phyloP scores from a whole-genome alignment of 2,113 vertebrate species.

The Oriolus oriolus region DNA sequence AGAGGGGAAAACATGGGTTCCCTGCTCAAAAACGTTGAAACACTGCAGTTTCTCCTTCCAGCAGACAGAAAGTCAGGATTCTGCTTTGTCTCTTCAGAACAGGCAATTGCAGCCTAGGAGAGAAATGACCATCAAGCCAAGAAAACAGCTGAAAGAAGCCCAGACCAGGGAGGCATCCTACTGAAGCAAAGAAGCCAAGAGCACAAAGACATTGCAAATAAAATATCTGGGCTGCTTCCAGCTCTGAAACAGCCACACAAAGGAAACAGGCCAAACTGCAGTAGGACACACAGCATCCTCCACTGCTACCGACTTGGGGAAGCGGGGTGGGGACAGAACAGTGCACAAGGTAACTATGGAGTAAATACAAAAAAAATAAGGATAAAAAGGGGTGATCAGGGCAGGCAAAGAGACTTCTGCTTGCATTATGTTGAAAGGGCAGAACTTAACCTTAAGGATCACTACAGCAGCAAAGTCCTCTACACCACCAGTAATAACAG shows the following conservation, averaged over 20 bases:
- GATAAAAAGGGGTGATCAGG: not conserved
- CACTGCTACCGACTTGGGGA: not conserved
- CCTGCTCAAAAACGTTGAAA: not conserved
- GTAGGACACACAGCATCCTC: not conserved
- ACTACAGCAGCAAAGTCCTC: not conserved
- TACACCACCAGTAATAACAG: not conserved
- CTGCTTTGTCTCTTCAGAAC: not conserved
- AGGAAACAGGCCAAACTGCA: not conserved
- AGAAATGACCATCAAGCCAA: not conserved
- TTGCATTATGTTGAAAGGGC: not conserved
- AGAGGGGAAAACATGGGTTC: not conserved
- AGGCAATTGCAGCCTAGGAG: not conserved
- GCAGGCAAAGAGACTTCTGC: not conserved
- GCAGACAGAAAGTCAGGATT: not conserved
- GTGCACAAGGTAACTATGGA: not conserved
- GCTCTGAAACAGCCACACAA: not conserved
- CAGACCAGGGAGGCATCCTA: not conserved
- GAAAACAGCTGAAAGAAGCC: not conserved
- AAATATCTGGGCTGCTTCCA: not conserved
- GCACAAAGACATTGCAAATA: not conserved
- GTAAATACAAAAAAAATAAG: not conserved
- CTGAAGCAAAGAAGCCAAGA: not conserved
- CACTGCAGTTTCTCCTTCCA: not conserved
- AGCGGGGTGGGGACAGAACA: not conserved
- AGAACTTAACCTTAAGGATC: not conserved